phyloP scores from a whole-genome alignment of 2,797 vertebrate genomes.

The Poeciliopsis infans region DNA sequence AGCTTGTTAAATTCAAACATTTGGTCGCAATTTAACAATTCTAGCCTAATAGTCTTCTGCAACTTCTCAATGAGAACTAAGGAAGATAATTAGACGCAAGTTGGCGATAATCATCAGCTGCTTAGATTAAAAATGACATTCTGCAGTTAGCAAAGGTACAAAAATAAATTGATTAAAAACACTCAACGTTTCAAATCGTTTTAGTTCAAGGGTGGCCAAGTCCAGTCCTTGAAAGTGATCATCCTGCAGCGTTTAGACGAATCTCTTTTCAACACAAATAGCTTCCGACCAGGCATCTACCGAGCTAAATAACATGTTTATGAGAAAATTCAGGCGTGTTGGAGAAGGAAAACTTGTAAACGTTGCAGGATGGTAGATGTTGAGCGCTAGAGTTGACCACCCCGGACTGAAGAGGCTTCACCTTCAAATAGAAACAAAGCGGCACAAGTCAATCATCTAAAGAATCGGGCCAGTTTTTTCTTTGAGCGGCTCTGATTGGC shows the following conservation, averaged over 20 bases:
- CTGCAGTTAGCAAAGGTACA: constrained; percentile 11
- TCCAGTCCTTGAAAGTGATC: background rate
- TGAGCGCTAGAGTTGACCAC: background rate
- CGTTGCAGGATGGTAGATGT: background rate
- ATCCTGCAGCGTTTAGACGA: background rate
- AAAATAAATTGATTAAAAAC: constrained; percentile 51
- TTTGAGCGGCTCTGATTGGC: background rate
- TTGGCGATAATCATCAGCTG: constrained; percentile 11
- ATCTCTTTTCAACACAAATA: background rate
- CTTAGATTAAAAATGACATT: constrained; percentile 52
- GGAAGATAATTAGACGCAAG: constrained; percentile 8
- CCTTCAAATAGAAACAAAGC: background rate
- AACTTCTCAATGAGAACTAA: constrained; percentile 13
- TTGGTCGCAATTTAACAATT: constrained; percentile 27
- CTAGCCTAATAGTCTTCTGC: background rate
- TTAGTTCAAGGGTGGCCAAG: constrained; percentile 1
- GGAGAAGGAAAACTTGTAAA: background rate
- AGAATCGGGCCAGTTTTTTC: background rate
- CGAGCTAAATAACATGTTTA: background rate
- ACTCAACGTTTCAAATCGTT: constrained; percentile 24
- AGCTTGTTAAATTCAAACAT: constrained; percentile 11
- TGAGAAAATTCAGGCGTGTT: background rate
- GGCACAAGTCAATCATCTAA: background rate
- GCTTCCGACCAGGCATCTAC: background rate
- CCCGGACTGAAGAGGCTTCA: background rate